Conservation (phyloP, 2,797 vertebrate species). For the Cryptoprocta ferox region DNA sequence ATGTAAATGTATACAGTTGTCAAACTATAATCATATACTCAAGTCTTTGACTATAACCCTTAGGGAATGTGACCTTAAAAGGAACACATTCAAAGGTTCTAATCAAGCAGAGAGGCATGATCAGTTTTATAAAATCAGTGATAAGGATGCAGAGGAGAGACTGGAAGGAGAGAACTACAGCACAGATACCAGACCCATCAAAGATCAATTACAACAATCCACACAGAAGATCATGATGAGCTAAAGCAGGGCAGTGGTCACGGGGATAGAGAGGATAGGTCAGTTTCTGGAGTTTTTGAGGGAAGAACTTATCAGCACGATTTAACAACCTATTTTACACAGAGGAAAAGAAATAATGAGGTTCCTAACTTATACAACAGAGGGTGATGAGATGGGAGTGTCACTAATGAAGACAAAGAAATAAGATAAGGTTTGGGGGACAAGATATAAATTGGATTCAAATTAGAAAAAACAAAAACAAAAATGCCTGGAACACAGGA, state of each 20-base stretch:
- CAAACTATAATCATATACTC: neutral
- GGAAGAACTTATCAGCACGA: neutral
- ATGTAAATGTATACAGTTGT: neutral
- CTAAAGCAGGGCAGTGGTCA: no score
- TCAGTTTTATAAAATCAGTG: neutral
- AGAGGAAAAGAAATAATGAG: neutral
- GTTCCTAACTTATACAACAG: neutral
- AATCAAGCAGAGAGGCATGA: neutral
- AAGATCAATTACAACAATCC: neutral
- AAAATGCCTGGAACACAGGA: neutral
- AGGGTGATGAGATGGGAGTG: neutral
- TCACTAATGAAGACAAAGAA: neutral
- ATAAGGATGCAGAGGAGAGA: neutral
- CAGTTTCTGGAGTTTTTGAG: neutral
- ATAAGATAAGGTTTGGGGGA: neutral
- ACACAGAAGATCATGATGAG: neutral
- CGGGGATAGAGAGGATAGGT: neutral
- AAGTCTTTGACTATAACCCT: slow-evolving; percentile 19
- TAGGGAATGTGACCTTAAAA: neutral
- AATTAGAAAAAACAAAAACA: neutral
- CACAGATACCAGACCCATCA: neutral
- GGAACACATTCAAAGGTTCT: slow-evolving; percentile 20
- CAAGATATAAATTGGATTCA: neutral
- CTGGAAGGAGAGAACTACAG: neutral
- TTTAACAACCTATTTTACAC: neutral